These are phyloP conservation scores for Dynastes maya DNA, from an alignment of 2,888 invertebrate genomes.

Conservation along the genomic window DNA sequence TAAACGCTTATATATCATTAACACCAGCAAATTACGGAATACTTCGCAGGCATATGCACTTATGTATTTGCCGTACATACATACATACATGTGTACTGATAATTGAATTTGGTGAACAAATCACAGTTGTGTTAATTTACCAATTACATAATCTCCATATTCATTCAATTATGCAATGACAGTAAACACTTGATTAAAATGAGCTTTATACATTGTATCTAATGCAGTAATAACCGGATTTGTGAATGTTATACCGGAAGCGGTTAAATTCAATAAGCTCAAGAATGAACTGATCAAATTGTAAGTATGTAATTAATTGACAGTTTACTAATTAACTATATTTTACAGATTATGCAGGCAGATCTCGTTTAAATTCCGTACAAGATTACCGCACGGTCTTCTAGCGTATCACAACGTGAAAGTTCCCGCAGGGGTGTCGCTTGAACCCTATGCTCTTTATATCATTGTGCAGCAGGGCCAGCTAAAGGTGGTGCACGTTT, in stretches of 20 bases:
- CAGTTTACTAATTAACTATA: background rate
- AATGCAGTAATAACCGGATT: slow-evolving; percentile 4
- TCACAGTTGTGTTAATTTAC: background rate
- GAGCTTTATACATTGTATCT: background rate
- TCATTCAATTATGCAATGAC: slow-evolving; percentile 18
- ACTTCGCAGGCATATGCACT: background rate
- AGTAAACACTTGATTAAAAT: background rate
- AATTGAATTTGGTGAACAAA: slow-evolving; percentile 20
- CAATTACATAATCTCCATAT: slow-evolving; percentile 3
- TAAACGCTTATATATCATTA: background rate
- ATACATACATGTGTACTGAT: background rate
- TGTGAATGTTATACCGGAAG: background rate
- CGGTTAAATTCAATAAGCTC: background rate
- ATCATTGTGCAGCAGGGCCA: slow-evolving; percentile 94
- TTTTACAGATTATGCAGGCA: slow-evolving; percentile 83
- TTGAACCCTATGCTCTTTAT: slow-evolving; percentile 92
- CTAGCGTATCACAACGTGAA: slow-evolving; percentile 93
- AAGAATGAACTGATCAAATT: background rate
- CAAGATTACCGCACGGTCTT: slow-evolving; percentile 89
- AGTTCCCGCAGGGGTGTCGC: slow-evolving; percentile 83
- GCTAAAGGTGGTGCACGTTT: slow-evolving; percentile 92
- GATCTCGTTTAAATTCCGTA: slow-evolving; percentile 91
- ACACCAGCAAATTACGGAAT: background rate
- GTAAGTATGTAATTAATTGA: background rate
- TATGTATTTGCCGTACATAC: background rate